A percentile compares a stretch with the other conserved stretches of the same genome.
Evolutionary conservation across 2,797 vertebrate species (phyloP).

Genomic region (Heteromormyrus szaboi): DNA sequence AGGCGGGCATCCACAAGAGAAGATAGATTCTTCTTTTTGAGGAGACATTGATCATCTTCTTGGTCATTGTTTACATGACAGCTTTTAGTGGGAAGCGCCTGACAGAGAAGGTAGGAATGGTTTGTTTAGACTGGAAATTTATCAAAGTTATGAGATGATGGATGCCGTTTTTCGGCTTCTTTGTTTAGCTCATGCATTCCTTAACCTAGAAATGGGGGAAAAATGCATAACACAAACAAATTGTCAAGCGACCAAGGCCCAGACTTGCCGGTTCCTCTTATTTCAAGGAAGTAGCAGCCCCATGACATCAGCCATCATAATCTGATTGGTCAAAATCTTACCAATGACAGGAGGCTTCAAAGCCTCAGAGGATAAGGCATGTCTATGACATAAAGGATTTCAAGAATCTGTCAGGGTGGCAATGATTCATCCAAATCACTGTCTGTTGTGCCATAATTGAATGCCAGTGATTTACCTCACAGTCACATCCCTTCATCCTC

Average conservation of each 20-base stretch:
- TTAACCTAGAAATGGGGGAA: not conserved
- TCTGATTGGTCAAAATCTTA: constrained; percentile 1
- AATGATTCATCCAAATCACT: not conserved
- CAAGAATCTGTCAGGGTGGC: not conserved
- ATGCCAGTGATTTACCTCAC: not conserved
- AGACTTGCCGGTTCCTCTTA: not conserved
- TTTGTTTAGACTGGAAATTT: constrained; percentile 3
- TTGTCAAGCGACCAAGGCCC: not conserved
- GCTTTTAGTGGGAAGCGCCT: not conserved
- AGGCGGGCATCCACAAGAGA: not conserved
- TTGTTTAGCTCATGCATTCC: not conserved
- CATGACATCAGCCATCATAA: not conserved
- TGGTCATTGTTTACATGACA: not conserved
- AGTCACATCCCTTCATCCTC: not conserved
- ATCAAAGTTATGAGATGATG: constrained; percentile 10
- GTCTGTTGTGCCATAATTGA: not conserved
- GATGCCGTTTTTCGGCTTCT: not conserved
- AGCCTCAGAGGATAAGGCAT: not conserved
- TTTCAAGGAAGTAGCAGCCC: not conserved
- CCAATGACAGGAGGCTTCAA: not conserved
- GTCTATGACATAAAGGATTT: not conserved
- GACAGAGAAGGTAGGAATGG: not conserved
- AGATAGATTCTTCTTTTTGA: not conserved
- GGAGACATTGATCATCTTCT: constrained; percentile 1
- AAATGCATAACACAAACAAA: not conserved